phyloP scores from a whole-genome alignment of 2,797 vertebrate species.

The Spinus olivaceus region DNA sequence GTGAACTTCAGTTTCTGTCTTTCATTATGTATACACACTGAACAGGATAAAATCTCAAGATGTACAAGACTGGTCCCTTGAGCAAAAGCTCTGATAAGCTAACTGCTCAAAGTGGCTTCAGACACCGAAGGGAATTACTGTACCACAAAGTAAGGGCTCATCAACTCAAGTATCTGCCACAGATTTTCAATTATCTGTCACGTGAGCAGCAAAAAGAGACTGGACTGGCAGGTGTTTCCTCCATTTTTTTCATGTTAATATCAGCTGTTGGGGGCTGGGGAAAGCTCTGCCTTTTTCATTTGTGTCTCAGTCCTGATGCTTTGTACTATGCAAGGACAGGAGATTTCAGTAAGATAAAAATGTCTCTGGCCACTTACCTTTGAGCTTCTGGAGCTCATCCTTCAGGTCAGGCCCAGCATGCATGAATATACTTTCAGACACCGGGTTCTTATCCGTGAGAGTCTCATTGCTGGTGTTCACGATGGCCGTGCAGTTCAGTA shows the following conservation, averaged over 20 bases:
- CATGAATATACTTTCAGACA: constrained; percentile 89
- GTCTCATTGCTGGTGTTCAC: constrained; percentile 96
- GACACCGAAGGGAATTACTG: background rate
- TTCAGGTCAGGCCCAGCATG: constrained; percentile 89
- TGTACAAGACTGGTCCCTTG: background rate
- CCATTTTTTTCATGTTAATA: background rate
- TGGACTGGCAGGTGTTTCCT: rapidly evolving
- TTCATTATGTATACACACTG: background rate
- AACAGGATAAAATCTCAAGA: background rate
- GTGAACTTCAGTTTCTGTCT: background rate
- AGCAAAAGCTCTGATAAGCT: background rate
- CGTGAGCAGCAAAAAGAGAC: background rate
- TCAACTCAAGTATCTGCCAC: background rate
- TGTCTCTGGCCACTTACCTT: constrained; percentile 75
- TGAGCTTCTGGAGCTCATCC: constrained; percentile 92
- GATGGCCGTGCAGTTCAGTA: constrained; percentile 92
- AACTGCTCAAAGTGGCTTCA: background rate
- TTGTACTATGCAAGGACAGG: background rate
- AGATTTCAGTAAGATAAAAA: background rate
- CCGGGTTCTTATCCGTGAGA: constrained; percentile 91
- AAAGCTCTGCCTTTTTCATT: background rate
- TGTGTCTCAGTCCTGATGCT: background rate
- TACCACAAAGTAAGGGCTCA: background rate
- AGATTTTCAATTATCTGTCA: background rate
- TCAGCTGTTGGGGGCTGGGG: background rate